Percentiles rank a stretch among this genome's conserved stretches.
Conservation (phyloP, 1,140 invertebrate genomes). For the Lanistes nyassanus region DNA sequence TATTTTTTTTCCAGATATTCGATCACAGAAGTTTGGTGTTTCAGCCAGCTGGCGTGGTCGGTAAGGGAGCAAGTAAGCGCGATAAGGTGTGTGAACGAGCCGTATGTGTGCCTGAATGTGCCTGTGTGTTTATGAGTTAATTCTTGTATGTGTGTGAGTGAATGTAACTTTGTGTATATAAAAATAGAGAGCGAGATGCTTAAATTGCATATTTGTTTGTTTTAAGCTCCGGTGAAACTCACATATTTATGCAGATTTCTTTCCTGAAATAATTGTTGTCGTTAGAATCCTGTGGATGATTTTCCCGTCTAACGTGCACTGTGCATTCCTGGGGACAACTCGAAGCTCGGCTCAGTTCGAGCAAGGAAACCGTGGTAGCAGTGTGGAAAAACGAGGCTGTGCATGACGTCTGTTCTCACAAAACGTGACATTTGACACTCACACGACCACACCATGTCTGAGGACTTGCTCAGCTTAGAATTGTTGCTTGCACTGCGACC, state of each 20-base stretch:
- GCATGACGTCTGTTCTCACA: too few relatives aligned
- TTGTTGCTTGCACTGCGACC: too few relatives aligned
- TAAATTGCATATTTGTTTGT: neutral
- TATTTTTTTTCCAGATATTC: neutral
- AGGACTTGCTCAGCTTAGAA: too few relatives aligned
- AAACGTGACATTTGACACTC: too few relatives aligned
- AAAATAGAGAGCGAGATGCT: neutral
- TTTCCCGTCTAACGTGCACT: neutral
- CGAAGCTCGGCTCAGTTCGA: neutral
- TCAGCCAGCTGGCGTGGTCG: too few relatives aligned
- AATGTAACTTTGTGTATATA: conserved; percentile 13
- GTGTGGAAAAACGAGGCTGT: too few relatives aligned
- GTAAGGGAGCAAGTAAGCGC: too few relatives aligned
- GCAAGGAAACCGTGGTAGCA: too few relatives aligned
- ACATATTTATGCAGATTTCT: neutral
- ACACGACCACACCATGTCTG: too few relatives aligned
- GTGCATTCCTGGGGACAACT: neutral
- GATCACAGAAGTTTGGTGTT: neutral
- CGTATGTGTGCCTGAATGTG: conserved; percentile 5
- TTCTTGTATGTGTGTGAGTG: conserved; percentile 2
- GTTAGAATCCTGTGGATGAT: too few relatives aligned
- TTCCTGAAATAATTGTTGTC: neutral
- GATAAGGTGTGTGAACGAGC: too few relatives aligned
- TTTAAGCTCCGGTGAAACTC: neutral
- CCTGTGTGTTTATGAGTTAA: conserved; percentile 1